Percentiles rank a stretch among this genome's conserved stretches.
phyloP scores from a whole-genome alignment of 92 coral and sea anemone genomes.

The Parazoanthus swiftii region DNA sequence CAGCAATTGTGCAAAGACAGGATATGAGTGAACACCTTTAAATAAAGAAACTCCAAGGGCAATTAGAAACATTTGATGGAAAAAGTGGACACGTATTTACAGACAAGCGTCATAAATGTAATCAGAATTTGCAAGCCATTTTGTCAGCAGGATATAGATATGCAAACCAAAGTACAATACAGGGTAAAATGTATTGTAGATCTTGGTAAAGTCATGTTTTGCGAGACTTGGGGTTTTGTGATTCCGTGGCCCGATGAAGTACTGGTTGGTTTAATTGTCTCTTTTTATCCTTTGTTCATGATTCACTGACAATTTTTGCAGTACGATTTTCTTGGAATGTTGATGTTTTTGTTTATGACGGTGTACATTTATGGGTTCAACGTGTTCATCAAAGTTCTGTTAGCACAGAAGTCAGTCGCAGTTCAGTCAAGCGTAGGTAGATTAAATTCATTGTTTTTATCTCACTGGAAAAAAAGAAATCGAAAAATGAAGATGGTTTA shows the following conservation, averaged over 20 bases:
- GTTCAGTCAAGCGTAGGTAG: neutral
- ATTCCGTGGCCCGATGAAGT: neutral
- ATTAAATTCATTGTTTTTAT: neutral
- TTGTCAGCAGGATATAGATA: conserved; percentile 5
- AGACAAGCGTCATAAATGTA: conserved; percentile 8
- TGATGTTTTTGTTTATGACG: neutral
- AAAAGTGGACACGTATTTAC: conserved; percentile 12
- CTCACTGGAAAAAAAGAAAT: neutral
- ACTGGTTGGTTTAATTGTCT: neutral
- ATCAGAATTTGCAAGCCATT: neutral
- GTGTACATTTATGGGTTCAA: neutral
- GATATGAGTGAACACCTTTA: conserved; percentile 6
- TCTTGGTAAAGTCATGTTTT: neutral
- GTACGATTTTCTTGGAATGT: too few species aligned
- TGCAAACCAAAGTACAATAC: neutral
- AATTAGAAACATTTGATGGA: neutral
- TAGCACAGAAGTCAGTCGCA: neutral
- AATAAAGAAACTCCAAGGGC: conserved; percentile 3
- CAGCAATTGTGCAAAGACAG: neutral
- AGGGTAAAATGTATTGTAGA: neutral
- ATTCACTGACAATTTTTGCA: neutral
- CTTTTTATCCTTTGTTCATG: neutral
- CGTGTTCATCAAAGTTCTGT: neutral
- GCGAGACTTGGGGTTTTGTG: neutral
- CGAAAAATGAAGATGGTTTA: too few species aligned